Evolutionary conservation across 1,140 invertebrate species (phyloP), one percentile per base, ranked within the genome.

Genomic region (Ips typographus): DNA sequence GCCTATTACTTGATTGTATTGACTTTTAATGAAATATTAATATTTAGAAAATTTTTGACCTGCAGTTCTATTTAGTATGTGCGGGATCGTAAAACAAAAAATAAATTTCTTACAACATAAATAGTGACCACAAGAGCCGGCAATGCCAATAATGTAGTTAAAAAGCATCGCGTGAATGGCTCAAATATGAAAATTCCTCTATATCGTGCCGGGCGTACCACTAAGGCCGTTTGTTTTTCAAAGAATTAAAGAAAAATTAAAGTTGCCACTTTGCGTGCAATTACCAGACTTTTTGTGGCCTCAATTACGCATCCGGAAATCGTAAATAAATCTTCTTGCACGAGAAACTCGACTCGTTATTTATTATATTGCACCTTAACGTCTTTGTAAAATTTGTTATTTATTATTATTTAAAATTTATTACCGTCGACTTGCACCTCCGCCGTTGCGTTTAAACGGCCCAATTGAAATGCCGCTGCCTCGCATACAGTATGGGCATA

Each of bases 221-320:
- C 22, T 68, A 60, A 59, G 65, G 70, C 68, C 66, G 65, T 71
- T 68, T 68, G 71, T 72, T 67, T 65, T 72, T 72, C 52, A 60
- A 53, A 64, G 65, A 72, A 66, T 70, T 65, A 65, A 70, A 68
- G 68, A 74, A 74, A 74, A 74, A 70, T 72, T 67, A 65, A 74
- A 68, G 68, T 65, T 55, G 72, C 71, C 71, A 67, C 69, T 69
- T 63, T 53, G 65, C 72, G 67, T 68, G 72, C 72, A 72, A 63
- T 74, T 72, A 74, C 70, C 62, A 68, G 72, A 74, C 72, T 68
- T 74, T 74, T 74, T 72, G 70, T 58, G 61, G 72, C 70, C 70
- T 65, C 70, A 74, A 74, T 74, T 74, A 74, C 68, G 65, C 67
- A 70, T 71, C 67, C 59, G 72, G 70, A 72, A 74, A 71, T 62